A percentile compares a stretch with the other conserved stretches of the same genome.
phyloP scores from a whole-genome alignment of 2,113 vertebrate species.

The Ophthalmolycus amberensis region DNA sequence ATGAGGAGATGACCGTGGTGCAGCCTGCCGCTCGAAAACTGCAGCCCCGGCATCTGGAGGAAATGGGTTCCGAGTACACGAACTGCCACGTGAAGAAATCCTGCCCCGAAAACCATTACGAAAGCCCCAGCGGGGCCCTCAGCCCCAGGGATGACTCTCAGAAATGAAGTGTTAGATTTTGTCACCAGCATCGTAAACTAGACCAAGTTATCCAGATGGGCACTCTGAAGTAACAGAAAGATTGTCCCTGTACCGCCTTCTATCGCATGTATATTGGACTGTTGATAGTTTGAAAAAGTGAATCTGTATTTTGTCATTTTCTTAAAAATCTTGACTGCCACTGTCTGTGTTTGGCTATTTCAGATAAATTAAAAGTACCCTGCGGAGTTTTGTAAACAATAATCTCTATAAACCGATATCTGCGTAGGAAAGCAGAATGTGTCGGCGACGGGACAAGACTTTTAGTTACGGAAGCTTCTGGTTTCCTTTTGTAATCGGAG shows the following conservation, averaged over 20 bases:
- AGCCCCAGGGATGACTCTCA: neutral
- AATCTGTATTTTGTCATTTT: neutral
- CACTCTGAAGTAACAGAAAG: neutral
- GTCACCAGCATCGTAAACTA: neutral
- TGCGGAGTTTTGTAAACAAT: neutral
- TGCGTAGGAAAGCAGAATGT: too few relatives aligned
- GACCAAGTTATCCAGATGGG: neutral
- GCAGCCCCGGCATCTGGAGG: slow-evolving; percentile 34
- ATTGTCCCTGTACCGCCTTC: neutral
- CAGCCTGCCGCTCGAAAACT: slow-evolving; percentile 27
- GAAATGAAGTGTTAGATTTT: neutral
- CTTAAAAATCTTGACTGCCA: neutral
- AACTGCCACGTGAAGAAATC: slow-evolving; percentile 47
- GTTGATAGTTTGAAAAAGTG: neutral
- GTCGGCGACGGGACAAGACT: too few relatives aligned
- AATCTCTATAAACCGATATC: neutral
- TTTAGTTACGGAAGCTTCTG: neutral
- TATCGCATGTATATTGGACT: neutral
- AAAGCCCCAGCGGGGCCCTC: slow-evolving; percentile 41
- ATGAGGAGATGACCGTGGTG: slow-evolving; percentile 81
- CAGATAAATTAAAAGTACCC: neutral
- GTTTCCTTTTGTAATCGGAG: neutral
- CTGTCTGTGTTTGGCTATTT: neutral
- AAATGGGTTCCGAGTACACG: slow-evolving; percentile 50
- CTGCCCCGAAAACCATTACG: slow-evolving; percentile 72